These are phyloP conservation scores for Macrophya alboannulata DNA, from an alignment of 2,888 invertebrate genomes.

Conservation along the genomic window DNA sequence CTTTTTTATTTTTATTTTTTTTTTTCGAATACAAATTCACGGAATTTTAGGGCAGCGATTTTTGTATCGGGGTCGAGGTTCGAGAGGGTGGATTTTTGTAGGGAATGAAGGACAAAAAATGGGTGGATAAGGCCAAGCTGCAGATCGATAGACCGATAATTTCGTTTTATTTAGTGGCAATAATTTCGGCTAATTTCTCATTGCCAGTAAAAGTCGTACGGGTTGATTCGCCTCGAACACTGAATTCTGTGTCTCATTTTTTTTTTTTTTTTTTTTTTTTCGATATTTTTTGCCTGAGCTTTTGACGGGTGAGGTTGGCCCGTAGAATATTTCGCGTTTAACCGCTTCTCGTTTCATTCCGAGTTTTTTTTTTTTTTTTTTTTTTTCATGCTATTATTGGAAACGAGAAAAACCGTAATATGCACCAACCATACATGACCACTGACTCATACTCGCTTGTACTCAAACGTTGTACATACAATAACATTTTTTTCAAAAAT, in stretches of 20 bases:
- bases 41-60: not conserved
- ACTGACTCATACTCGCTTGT: conserved; percentile 22
- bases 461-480: not conserved
- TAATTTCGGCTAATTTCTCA: conserved; percentile 65
- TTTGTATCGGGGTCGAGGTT: not conserved
- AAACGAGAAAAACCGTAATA: conserved; percentile 37
- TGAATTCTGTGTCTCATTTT: not conserved
- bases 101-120: not conserved
- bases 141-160: conserved; percentile 71
- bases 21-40: not conserved
- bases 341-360: conserved; percentile 33
- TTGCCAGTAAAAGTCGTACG: conserved; percentile 4
- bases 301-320: conserved; percentile 37
- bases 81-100: not conserved
- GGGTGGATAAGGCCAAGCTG: not conserved
- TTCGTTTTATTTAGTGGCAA: conserved; percentile 73
- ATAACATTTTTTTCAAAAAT: conserved; percentile 25
- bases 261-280: conserved; percentile 7
- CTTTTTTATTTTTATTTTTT: no score
- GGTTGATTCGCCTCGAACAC: not conserved
- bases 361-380: no score
- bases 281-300: not conserved
- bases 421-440: conserved; percentile 26
- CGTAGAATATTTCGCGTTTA: not conserved
- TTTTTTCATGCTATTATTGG: conserved; percentile 25